Evolutionary conservation across 2,113 vertebrate species (phyloP), one percentile per base, ranked within the genome.

Genomic region (Phalacrocorax pelagicus): DNA sequence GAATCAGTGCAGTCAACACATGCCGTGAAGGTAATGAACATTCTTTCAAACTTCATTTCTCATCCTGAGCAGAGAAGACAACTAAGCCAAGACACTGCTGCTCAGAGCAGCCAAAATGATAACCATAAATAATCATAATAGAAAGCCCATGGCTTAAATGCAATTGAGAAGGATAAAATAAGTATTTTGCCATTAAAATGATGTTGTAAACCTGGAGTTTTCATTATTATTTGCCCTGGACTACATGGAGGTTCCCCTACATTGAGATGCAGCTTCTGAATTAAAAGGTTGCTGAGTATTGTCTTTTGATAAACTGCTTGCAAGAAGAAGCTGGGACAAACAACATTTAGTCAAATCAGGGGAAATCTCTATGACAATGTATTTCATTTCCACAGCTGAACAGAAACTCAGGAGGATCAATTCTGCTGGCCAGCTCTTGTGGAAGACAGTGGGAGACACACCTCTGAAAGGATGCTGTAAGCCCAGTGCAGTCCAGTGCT

Each of bases 31-130:
- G 97, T 98, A 98, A 98, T 97, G 98, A 98, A 98, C 98, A 98
- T 97, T 98, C 98, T 96, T 98, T 98, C 97, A 97, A 97, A 98
- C 97, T 98, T 98, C 98, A 98, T 99, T 98, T 98, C 98, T 98
- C 97, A 98, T 97, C 92, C 92, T 84, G 74, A 88, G n/a, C 73
- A 90, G 83, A 96, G 88, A 90, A 98, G 96, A 96, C 97, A 97
- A 96, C 96, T 94, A 96, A 98, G 97, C 93, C 97, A 96, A 98
- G 97, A 94, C 92, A 95, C 77, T 93, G 94, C 81, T 94, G 74
- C 90, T 98, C 94, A 90, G 91, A 97, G 92, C 80, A 96, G 97
- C 90, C 93, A 97, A 95, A 97, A 97, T 96, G 96, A 98, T 98
- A 98, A 97, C 87, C 81, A 77, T 95, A 96, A 97, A 97, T 97